Percentiles rank a stretch among this genome's conserved stretches.
These are phyloP conservation scores for Zapus hudsonius DNA, from an alignment of 2,113 vertebrate species.

Conservation along the genomic window DNA sequence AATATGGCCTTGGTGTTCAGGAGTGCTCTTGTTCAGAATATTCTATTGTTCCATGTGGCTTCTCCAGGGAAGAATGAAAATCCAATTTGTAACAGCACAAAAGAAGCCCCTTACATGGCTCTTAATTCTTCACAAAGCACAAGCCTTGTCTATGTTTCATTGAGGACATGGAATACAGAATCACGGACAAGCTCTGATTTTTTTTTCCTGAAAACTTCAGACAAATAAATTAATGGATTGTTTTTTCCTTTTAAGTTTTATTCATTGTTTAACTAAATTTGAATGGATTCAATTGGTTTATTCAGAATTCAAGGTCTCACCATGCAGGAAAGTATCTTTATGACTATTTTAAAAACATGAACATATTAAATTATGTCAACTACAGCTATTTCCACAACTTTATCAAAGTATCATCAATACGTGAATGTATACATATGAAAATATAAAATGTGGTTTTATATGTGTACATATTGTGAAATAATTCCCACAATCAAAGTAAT, in stretches of 20 bases:
- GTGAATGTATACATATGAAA: background rate
- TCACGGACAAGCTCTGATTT: conserved; percentile 74
- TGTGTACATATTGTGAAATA: background rate
- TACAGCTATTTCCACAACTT: background rate
- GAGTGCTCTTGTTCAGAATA: conserved; percentile 59
- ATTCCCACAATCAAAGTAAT: background rate
- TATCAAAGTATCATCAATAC: background rate
- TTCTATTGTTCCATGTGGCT: conserved; percentile 74
- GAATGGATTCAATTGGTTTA: conserved; percentile 81
- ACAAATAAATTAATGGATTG: conserved; percentile 72
- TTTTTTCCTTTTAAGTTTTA: conserved; percentile 66
- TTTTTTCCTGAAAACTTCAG: conserved; percentile 79
- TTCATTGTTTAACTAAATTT: conserved; percentile 59
- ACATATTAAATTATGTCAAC: conserved; percentile 61
- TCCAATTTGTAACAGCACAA: conserved; percentile 79
- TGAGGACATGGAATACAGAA: conserved; percentile 72
- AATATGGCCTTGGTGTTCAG: conserved; percentile 74
- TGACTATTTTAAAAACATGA: conserved; percentile 73
- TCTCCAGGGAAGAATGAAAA: conserved; percentile 75
- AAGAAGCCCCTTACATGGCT: conserved; percentile 69
- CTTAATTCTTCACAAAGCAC: conserved; percentile 76
- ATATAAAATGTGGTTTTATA: background rate
- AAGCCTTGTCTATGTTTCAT: conserved; percentile 60
- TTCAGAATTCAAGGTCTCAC: conserved; percentile 63
- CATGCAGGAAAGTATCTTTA: conserved; percentile 18